Base-by-base conservation (phyloP, 1,140 invertebrate genomes). In the Hypsibius dujardini region DNA sequence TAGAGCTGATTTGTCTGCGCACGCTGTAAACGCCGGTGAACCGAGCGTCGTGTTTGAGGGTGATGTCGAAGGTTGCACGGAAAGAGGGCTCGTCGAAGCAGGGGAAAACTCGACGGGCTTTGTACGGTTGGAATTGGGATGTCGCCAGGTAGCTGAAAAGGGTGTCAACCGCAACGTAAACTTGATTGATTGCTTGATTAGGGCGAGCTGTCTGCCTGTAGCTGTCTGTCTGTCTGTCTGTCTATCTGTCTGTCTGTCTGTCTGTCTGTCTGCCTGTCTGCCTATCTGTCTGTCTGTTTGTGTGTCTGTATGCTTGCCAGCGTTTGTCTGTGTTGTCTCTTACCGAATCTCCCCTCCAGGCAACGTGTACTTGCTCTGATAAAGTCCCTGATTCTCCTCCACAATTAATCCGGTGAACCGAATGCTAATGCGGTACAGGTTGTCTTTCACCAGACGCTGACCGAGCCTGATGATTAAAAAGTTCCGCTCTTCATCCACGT, bases 51-150 rank as follows among this genome's bases (percentile, higher is more conserved):
- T 80, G 81, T 2, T 78, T 75, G 0, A 84, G 73, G 46, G 76
- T 79, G 2, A 83, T 75, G 15, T 77, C 81, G 74, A 79, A 84
- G 1, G 77, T 77, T 1, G 83, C 80, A 74, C 85, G 85, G 71
- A 84, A 80, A 62, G 78, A 77, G 0, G 84, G 84, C 74, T 84
- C 84, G 74, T 84, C 84, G 72, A 83, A 83, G 74, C 83, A 84
- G 0, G 84, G 84, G 72, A 85, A 85, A 0, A 82, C 83, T 72
- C 77, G 76, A 2, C 84, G 74, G 7, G 84, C 84, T 74, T 81
- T 79, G 1, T 81, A 81, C 1, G 84, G 84, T 73, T 85, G 80
- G 75, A 85, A 85, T 74, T 85, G 83, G 1, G 83, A 81, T 0
- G 82, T 78, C 0, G 80, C 81, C 46, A 83, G 76, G 70, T 75